Evolutionary conservation across 2,888 invertebrate genomes (phyloP), one percentile per base, ranked within the genome.

Genomic region (Plagiodera versicolora): DNA sequence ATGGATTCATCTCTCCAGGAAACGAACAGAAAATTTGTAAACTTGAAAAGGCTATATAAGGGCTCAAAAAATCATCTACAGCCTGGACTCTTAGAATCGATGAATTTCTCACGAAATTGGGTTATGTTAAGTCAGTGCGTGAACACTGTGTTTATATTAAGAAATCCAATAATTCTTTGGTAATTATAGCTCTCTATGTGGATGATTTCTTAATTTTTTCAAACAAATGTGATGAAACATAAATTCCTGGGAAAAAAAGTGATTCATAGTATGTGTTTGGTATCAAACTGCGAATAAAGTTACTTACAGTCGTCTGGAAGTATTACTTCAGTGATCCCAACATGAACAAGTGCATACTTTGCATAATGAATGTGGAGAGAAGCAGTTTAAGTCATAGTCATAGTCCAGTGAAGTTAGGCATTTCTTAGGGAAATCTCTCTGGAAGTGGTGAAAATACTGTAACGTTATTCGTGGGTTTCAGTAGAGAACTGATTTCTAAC

Each of bases 21-120:
- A 20, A 51, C 11, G 50, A 50, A 49, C 47, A 60, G 35, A 60
- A 63, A 35, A 64, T 66, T 20, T 64, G 60, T 51, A 58, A 58
- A 48, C 52, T 68, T n/a, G 58, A 59, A 11, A 66, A 61, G 35
- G 58, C 56, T 11, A 24, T 68, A 16, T 68, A 68, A 57, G 62
- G 67, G 2, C 50, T 67, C 0, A 63, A 68, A 54, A 63, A 67
- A 46, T 55, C 67, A 20, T 53, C 61, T 10, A 50, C 58, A 52
- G 53, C 17, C 20, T 61, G 58, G 54, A 61, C 58, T 24, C 54
- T 58, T 11, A 62, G 32, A 50, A 52, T 48, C 2, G 45, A 24
- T 44, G 24, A 28, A 28, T 45, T 18, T 57, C 24, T 51, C 11
- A 19, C 10, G 10, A 47, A 47, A 10, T n/a, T 54, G 16, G 54